A percentile compares a stretch with the other conserved stretches of the same genome.
phyloP scores from a whole-genome alignment of 23 tunicate species.

The Ascidia mentula region DNA sequence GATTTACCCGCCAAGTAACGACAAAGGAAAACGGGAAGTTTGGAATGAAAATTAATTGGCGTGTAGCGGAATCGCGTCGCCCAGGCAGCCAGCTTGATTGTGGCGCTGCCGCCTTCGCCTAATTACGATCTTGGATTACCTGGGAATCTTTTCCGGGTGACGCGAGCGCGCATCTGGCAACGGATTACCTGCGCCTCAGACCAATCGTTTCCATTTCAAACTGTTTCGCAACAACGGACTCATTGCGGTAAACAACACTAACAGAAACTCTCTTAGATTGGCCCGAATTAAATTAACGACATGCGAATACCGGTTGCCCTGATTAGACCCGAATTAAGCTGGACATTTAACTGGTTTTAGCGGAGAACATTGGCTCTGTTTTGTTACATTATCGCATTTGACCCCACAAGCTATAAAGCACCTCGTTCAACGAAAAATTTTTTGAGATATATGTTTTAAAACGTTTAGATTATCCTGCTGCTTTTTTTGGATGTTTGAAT shows the following conservation, averaged over 20 bases:
- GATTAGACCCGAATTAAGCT: no score
- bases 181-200: not conserved
- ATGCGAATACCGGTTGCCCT: no score
- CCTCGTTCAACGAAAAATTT: no score
- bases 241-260: not conserved
- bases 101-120: not conserved
- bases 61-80: constrained; percentile 8
- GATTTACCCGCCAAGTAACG: not conserved
- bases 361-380: no score
- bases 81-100: not conserved
- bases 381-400: no score
- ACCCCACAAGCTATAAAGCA: no score
- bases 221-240: not conserved
- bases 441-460: no score
- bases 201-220: not conserved
- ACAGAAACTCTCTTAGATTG: not conserved
- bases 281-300: not conserved
- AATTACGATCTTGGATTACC: not conserved
- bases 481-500: no score
- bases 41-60: constrained; percentile 38
- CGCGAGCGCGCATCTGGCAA: not conserved
- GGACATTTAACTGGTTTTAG: no score
- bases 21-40: constrained; percentile 17
- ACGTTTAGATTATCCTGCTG: no score
- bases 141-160: constrained; percentile 3